Percentiles rank a stretch among this genome's conserved stretches.
Evolutionary conservation across 2,797 vertebrate genomes (phyloP).

Genomic region (Taenioides sp.): DNA sequence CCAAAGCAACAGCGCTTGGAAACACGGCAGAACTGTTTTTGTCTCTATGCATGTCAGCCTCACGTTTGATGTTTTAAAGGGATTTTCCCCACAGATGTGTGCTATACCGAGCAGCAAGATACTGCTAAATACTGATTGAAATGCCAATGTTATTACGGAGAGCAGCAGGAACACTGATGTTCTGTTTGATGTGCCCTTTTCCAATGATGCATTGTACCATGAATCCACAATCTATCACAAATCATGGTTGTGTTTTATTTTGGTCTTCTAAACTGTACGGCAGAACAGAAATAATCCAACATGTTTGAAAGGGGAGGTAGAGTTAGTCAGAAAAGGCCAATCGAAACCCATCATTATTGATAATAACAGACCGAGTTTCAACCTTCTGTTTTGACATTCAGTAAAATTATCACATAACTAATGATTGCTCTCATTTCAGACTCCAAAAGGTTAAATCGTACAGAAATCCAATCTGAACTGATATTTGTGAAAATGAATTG

Average conservation of each 20-base stretch:
- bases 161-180: constrained; percentile 5
- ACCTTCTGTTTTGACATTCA: constrained; percentile 26
- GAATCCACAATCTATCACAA: background rate
- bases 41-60: constrained; percentile 25
- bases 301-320: background rate
- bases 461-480: constrained; percentile 1
- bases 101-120: constrained; percentile 33
- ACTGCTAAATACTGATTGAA: constrained; percentile 52
- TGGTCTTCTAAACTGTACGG: background rate
- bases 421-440: constrained; percentile 6
- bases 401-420: constrained; percentile 11
- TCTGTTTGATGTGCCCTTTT: constrained; percentile 21
- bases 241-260: background rate
- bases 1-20: constrained; percentile 40
- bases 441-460: constrained; percentile 14
- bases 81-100: constrained; percentile 39
- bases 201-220: background rate
- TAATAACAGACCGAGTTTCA: constrained; percentile 9
- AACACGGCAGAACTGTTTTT: constrained; percentile 43
- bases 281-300: background rate
- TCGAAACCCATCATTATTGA: constrained; percentile 19
- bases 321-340: constrained; percentile 14
- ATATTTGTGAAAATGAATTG: background rate
- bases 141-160: constrained; percentile 44
- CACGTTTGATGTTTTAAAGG: constrained; percentile 39